Evolutionary conservation across 2,888 invertebrate species (phyloP).

Genomic region (Asteroscopus sphinx): DNA sequence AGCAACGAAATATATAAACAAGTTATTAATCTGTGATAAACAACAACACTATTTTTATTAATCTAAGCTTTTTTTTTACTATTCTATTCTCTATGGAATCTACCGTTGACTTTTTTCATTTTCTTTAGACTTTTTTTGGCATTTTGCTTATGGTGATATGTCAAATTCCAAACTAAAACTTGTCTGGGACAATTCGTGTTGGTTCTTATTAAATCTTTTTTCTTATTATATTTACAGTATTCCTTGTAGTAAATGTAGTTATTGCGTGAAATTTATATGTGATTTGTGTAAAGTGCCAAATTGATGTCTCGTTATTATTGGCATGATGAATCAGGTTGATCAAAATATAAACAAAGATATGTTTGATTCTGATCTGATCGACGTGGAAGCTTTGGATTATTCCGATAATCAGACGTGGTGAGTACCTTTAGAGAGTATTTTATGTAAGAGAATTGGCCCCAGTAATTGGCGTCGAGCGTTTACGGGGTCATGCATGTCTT

Average conservation of each 20-base stretch:
- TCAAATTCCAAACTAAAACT: conserved; percentile 87
- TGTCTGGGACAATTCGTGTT: conserved; percentile 82
- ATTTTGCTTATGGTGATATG: conserved; percentile 76
- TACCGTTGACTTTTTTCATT: conserved; percentile 74
- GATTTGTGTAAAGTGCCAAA: conserved; percentile 86
- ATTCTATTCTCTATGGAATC: conserved; percentile 69
- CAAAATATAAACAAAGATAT: conserved; percentile 90
- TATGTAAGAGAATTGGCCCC: conserved; percentile 21
- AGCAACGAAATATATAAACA: too few relatives aligned
- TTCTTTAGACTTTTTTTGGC: conserved; percentile 72
- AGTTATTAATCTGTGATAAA: too few relatives aligned
- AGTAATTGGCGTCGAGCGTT: conserved; percentile 24
- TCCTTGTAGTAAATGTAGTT: conserved; percentile 80
- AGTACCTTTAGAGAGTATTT: conserved; percentile 62
- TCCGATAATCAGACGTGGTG: conserved; percentile 91
- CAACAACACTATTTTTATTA: too few relatives aligned
- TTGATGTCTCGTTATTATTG: conserved; percentile 81
- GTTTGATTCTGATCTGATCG: conserved; percentile 88
- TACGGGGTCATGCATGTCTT: conserved; percentile 56
- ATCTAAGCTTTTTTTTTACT: background rate
- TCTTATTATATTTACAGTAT: conserved; percentile 80
- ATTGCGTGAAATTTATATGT: conserved; percentile 78
- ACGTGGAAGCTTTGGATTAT: conserved; percentile 89
- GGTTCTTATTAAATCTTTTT: conserved; percentile 78
- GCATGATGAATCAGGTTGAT: conserved; percentile 86